Percentiles rank a stretch among this genome's conserved stretches.
Conservation (phyloP, 2,888 invertebrate species). For the Cephonodes hylas region DNA sequence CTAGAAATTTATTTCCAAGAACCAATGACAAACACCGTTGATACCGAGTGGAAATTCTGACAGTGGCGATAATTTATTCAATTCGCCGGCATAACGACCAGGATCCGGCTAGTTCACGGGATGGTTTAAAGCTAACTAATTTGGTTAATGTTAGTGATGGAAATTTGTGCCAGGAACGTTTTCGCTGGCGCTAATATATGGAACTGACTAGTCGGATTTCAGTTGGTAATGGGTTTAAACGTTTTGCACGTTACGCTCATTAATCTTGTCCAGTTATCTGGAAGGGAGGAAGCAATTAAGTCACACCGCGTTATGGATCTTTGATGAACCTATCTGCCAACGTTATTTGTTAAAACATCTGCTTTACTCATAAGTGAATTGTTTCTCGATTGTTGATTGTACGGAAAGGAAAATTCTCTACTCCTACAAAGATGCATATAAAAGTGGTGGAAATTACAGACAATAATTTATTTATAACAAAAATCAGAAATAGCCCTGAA, state of each 20-base stretch:
- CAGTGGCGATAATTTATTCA: slow-evolving; percentile 57
- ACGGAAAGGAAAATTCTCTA: too few species aligned
- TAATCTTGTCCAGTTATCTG: slow-evolving; percentile 79
- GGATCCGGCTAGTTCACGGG: slow-evolving; percentile 53
- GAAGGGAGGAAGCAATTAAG: slow-evolving; percentile 54
- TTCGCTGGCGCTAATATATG: slow-evolving; percentile 76
- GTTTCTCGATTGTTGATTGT: background rate
- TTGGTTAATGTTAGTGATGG: slow-evolving; percentile 79
- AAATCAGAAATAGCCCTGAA: too few species aligned
- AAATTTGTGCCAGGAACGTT: slow-evolving; percentile 75
- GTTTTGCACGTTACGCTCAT: slow-evolving; percentile 80
- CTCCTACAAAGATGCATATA: too few species aligned
- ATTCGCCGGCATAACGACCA: slow-evolving; percentile 57
- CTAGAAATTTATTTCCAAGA: background rate
- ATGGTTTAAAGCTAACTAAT: slow-evolving; percentile 74
- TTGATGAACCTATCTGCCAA: slow-evolving; percentile 34
- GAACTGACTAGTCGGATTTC: slow-evolving; percentile 80
- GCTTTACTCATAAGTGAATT: background rate
- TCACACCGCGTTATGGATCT: slow-evolving; percentile 34
- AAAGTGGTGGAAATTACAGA: too few species aligned
- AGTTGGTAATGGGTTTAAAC: slow-evolving; percentile 78
- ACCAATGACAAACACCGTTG: background rate
- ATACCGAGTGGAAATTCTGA: slow-evolving; percentile 23
- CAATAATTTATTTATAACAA: too few species aligned
- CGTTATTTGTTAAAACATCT: background rate